Conservation (phyloP, 2,797 vertebrate species). For the Protonibea diacanthus region DNA sequence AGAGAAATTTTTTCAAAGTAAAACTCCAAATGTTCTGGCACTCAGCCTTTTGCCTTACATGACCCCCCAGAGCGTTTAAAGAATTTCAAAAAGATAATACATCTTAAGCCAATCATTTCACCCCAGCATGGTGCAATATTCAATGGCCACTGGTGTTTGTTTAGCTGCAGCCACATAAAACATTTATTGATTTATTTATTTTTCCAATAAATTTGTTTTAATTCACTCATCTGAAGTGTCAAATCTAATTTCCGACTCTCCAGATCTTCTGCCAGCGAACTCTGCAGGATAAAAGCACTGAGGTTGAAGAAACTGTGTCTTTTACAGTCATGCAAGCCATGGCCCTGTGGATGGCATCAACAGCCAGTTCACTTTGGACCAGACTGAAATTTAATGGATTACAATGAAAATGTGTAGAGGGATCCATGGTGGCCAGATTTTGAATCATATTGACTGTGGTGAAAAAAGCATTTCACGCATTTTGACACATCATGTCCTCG, state of each 20-base stretch:
- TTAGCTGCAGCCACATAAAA: not conserved
- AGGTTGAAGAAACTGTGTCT: not conserved
- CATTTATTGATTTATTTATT: not conserved
- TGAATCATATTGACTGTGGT: no score
- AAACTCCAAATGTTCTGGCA: constrained; percentile 24
- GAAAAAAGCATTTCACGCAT: not conserved
- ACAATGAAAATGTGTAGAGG: no score
- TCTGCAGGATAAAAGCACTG: no score
- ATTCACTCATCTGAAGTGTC: not conserved
- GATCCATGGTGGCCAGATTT: no score
- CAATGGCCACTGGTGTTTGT: not conserved
- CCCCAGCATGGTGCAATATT: not conserved
- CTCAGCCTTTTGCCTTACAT: constrained; percentile 19
- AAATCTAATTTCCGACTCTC: not conserved
- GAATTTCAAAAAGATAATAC: constrained; percentile 9
- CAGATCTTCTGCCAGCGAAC: not conserved
- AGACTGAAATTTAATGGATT: no score
- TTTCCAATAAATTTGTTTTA: not conserved
- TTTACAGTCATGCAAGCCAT: not conserved
- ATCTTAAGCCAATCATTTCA: constrained; percentile 22
- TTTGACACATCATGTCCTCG: no score
- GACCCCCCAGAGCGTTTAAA: not conserved
- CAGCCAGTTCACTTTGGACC: not conserved
- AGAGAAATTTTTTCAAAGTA: constrained; percentile 27
- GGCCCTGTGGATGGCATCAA: no score